These are phyloP conservation scores for Caradrina kadenii DNA, from an alignment of 2,888 invertebrate genomes.

Conservation along the genomic window DNA sequence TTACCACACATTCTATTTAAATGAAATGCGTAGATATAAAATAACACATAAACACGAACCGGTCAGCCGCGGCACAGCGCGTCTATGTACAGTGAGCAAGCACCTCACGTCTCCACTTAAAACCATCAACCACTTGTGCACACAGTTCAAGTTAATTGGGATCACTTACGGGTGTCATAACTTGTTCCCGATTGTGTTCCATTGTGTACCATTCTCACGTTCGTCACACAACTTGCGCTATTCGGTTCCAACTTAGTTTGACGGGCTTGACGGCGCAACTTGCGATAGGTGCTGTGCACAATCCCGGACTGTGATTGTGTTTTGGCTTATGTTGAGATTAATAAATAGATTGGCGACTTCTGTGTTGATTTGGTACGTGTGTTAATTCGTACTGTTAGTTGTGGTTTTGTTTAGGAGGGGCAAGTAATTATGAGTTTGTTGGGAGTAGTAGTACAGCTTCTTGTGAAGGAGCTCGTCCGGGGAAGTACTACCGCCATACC, in stretches of 20 bases:
- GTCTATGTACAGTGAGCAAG: slow-evolving; percentile 28
- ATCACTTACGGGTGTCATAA: slow-evolving; percentile 62
- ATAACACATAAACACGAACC: background rate
- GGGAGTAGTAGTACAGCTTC: too few species aligned
- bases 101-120: slow-evolving; percentile 53
- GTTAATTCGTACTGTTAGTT: background rate
- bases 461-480: too few species aligned
- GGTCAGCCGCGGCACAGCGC: slow-evolving; percentile 9
- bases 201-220: slow-evolving; percentile 59
- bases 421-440: background rate
- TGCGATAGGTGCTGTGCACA: slow-evolving; percentile 30
- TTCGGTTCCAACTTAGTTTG: slow-evolving; percentile 45
- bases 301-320: slow-evolving; percentile 42
- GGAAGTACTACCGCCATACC: too few species aligned
- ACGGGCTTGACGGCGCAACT: slow-evolving; percentile 29
- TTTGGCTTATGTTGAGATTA: slow-evolving; percentile 46
- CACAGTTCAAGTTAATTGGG: slow-evolving; percentile 53
- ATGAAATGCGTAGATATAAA: too few species aligned
- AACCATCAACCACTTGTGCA: slow-evolving; percentile 46
- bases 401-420: background rate
- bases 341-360: slow-evolving; percentile 39
- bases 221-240: slow-evolving; percentile 37
- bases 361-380: slow-evolving; percentile 19
- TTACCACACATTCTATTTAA: too few species aligned
- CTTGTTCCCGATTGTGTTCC: slow-evolving; percentile 50